Evolutionary conservation across 2,888 invertebrate genomes (phyloP), one percentile per base, ranked within the genome.

Genomic region (Timema cristinae): DNA sequence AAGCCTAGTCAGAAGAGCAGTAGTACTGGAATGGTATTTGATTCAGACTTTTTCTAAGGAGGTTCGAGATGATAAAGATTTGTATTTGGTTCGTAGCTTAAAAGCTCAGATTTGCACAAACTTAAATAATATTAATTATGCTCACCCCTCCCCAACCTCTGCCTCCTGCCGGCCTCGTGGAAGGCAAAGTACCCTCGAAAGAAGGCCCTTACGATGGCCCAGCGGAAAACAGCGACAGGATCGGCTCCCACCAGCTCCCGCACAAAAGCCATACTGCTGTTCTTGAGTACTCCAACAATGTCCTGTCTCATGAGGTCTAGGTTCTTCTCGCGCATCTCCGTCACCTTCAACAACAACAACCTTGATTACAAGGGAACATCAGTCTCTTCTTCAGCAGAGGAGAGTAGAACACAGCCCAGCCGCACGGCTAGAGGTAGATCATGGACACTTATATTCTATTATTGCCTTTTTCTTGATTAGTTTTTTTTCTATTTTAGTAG

Each of bases 261-360:
- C 6, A 97, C 96, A 82, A 97, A 96, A 0, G 95, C 93, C 82
- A 95, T 88, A 72, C 93, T 94, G 72, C 95, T 95, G 83, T 95
- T 96, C 84, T 97, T 97, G 77, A 98, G 81, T 67, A 97, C 95
- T 74, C 93, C 93, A 74, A 97, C 94, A 72, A 97, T 95, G 81
- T 97, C 97, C 75, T 94, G 94, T 71, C 97, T 87, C 92, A 97
- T 96, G 72, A 96, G 86, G 83, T 97, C 97, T 76, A 95, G 84
- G 84, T 98, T 98, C 83, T 98, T 98, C 82, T 97, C 97, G 48
- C 97, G 88, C 91, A 97, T 97, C 79, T 95, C 95, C 78, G 89
- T 86, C 75, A 91, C 92, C 89, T 89, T 75, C 4, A 76, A 81
- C 76, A 69, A 78, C 75, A 47, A 16, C 59, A 73, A 67, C 50